Evolutionary conservation across 1,140 invertebrate genomes (phyloP).

Genomic region (Macrocentrus cingulum): DNA sequence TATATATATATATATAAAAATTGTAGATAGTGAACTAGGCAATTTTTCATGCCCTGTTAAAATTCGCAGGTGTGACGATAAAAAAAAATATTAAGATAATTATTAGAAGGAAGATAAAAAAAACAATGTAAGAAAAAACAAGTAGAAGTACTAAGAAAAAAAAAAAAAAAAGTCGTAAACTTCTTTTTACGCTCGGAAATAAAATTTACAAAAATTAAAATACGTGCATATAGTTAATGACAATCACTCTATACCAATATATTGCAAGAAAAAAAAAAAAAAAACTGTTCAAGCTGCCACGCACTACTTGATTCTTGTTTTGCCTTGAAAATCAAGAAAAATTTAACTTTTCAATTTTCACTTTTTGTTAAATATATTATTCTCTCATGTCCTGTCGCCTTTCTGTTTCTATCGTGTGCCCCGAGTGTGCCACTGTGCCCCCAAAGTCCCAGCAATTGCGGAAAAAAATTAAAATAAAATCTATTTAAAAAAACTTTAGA

Average conservation of each 20-base stretch:
- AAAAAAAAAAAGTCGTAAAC: conserved; percentile 35
- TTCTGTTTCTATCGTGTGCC: too few species aligned
- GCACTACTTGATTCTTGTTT: conserved; percentile 29
- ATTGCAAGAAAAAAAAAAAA: conserved; percentile 38
- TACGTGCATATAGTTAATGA: conserved; percentile 52
- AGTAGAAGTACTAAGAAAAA: conserved; percentile 41
- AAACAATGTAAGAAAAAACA: conserved; percentile 33
- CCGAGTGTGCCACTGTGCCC: too few species aligned
- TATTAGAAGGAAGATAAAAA: conserved; percentile 2
- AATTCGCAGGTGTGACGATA: conserved; percentile 16
- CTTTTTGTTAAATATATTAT: too few species aligned
- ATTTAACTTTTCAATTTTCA: too few species aligned
- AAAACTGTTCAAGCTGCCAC: conserved; percentile 43
- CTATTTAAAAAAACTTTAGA: too few species aligned
- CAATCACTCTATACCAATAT: conserved; percentile 55
- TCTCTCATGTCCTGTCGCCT: too few species aligned
- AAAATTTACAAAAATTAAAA: conserved; percentile 13
- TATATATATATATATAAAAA: too few species aligned
- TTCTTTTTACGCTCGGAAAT: conserved; percentile 37
- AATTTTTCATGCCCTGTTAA: conserved; percentile 11
- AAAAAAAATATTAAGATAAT: conserved; percentile 2
- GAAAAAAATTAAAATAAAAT: too few species aligned
- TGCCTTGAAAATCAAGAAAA: too few species aligned
- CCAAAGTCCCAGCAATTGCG: too few species aligned
- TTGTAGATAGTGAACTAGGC: too few species aligned